A percentile compares a stretch with the other conserved stretches of the same genome.
Evolutionary conservation across 2,888 invertebrate species (phyloP).

Genomic region (Vannuccia rotundouncinata): DNA sequence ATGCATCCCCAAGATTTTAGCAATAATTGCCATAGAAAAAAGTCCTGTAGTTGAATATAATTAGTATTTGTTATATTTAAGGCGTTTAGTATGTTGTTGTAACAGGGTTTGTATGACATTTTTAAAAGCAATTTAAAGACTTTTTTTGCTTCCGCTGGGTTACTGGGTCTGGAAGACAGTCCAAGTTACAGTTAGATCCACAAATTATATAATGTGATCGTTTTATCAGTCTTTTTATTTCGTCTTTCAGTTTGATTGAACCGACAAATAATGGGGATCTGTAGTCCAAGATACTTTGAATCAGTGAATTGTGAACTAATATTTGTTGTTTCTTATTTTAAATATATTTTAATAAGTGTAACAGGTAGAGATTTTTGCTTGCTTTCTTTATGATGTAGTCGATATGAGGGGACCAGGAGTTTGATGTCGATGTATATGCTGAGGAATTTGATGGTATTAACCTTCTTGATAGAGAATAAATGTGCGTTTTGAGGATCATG

Average conservation of each 20-base stretch:
- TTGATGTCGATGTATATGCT: not conserved
- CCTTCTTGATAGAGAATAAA: not conserved
- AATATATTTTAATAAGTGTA: conserved; percentile 16
- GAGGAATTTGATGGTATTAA: conserved; percentile 11
- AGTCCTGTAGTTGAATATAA: too few species aligned
- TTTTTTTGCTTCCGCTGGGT: not conserved
- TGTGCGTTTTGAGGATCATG: not conserved
- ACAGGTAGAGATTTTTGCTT: not conserved
- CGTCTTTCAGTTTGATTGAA: conserved; percentile 19
- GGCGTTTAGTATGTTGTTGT: too few species aligned
- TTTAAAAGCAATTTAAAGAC: too few species aligned
- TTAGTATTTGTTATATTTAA: too few species aligned
- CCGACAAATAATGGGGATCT: conserved; percentile 9
- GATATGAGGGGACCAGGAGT: conserved; percentile 16
- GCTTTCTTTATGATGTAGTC: conserved; percentile 24
- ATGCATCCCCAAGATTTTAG: too few species aligned
- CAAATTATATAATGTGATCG: conserved; percentile 8
- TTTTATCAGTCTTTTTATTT: not conserved
- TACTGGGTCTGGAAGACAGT: conserved; percentile 12
- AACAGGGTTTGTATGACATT: too few species aligned
- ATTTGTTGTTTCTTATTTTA: not conserved
- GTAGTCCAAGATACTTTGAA: conserved; percentile 21
- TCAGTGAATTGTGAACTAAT: not conserved
- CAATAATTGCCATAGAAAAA: too few species aligned
- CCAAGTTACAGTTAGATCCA: not conserved